Conservation (phyloP, 2,113 vertebrate genomes). For the Myrmophylax atrothorax region DNA sequence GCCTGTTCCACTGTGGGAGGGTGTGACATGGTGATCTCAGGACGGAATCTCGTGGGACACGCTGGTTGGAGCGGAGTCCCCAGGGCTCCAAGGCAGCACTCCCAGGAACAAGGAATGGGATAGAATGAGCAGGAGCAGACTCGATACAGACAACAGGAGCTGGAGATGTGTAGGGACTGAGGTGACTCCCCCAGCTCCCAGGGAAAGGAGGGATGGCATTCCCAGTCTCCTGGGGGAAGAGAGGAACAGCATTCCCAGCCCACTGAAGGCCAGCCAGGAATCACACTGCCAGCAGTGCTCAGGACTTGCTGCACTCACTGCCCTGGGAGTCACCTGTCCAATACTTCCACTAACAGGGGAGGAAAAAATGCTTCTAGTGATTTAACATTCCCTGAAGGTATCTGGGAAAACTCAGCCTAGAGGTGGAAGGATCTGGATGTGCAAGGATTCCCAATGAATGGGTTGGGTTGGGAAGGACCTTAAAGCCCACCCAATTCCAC, state of each 20-base stretch:
- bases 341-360: neutral
- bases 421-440: neutral
- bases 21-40: rapidly evolving
- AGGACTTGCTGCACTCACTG: neutral
- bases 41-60: rapidly evolving
- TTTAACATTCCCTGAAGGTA: neutral
- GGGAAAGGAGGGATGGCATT: neutral
- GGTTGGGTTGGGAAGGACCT: neutral
- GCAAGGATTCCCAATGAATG: neutral
- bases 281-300: neutral
- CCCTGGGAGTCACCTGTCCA: neutral
- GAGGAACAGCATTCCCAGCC: neutral
- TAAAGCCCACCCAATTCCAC: neutral
- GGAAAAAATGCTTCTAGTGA: neutral
- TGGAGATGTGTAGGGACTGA: neutral
- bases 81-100: rapidly evolving
- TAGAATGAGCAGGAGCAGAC: neutral
- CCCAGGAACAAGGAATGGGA: rapidly evolving
- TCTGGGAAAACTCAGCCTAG: neutral
- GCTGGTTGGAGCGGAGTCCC: neutral
- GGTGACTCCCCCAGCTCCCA: neutral
- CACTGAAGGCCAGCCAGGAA: neutral
- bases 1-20: neutral
- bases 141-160: neutral
- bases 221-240: neutral